A percentile compares a stretch with the other conserved stretches of the same genome.
Conservation (phyloP, 1,140 invertebrate species). For the Aporrectodea caliginosa region DNA sequence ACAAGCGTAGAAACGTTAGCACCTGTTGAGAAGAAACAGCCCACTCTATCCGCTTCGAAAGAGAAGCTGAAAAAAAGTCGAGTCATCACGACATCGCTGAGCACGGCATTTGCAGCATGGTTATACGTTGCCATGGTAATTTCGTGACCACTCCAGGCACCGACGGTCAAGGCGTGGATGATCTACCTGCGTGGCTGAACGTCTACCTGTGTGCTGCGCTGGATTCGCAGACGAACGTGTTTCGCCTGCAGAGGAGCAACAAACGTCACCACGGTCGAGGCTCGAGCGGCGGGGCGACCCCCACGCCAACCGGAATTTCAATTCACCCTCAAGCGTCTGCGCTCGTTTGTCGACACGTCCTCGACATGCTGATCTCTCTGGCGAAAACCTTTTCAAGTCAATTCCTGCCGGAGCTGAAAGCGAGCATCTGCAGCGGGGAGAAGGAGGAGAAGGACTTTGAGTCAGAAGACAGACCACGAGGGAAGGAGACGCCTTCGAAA, state of each 20-base stretch:
- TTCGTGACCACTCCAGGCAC: not conserved
- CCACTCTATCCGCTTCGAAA: not conserved
- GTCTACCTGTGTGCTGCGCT: constrained; percentile 76
- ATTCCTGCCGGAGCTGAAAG: constrained; percentile 66
- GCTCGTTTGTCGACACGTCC: constrained; percentile 72
- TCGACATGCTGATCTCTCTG: constrained; percentile 76
- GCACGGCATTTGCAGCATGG: too few relatives aligned
- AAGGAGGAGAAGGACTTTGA: constrained; percentile 46
- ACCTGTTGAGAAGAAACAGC: not conserved
- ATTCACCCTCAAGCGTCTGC: constrained; percentile 82
- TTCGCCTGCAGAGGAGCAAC: constrained; percentile 65
- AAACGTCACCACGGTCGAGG: constrained; percentile 31
- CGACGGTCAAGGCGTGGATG: not conserved
- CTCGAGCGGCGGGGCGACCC: constrained; percentile 23
- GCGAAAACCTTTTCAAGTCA: constrained; percentile 78
- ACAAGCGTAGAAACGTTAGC: not conserved
- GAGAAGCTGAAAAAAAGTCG: constrained; percentile 11
- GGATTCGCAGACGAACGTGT: constrained; percentile 80
- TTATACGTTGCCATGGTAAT: too few relatives aligned
- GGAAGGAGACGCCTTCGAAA: constrained; percentile 39
- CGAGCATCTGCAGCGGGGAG: constrained; percentile 36
- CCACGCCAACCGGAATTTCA: constrained; percentile 54
- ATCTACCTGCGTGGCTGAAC: constrained; percentile 48
- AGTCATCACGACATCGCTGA: not conserved
- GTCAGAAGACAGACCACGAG: not conserved